Conservation (phyloP, 2,888 invertebrate species). For the Phrixothrix hirtus region DNA sequence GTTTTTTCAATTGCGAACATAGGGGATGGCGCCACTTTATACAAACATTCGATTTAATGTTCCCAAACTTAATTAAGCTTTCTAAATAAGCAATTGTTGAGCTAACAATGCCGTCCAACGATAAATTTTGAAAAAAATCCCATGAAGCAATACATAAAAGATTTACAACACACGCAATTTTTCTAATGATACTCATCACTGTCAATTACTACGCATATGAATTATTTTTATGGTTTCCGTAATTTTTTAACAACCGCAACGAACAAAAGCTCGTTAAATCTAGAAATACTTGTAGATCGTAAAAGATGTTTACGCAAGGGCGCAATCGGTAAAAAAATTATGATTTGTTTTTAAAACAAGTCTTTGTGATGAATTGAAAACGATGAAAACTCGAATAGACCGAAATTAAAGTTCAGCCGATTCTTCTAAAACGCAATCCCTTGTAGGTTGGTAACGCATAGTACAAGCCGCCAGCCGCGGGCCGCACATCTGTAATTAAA, state of each 20-base stretch:
- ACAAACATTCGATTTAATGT: no score
- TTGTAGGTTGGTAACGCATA: constrained; percentile 27
- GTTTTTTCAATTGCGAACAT: no score
- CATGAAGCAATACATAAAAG: constrained; percentile 25
- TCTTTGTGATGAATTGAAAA: constrained; percentile 6
- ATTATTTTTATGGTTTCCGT: constrained; percentile 6
- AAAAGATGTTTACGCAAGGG: neutral
- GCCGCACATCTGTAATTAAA: constrained; percentile 75
- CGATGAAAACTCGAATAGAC: constrained; percentile 4
- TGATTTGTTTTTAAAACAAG: neutral
- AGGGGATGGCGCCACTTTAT: no score
- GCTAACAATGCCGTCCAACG: no score
- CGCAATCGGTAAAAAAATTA: no score
- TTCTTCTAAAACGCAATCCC: constrained; percentile 19
- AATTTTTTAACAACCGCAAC: neutral
- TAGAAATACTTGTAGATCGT: neutral
- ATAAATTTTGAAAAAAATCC: no score
- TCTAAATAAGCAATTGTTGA: no score
- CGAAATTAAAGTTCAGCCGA: constrained; percentile 9
- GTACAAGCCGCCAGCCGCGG: constrained; percentile 46
- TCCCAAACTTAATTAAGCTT: no score
- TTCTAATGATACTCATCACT: constrained; percentile 28
- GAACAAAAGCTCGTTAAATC: constrained; percentile 5
- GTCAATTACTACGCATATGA: constrained; percentile 21
- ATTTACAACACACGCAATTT: constrained; percentile 28